These are phyloP conservation scores for Tamias sibiricus DNA, from an alignment of 2,113 vertebrate genomes.

Conservation along the genomic window DNA sequence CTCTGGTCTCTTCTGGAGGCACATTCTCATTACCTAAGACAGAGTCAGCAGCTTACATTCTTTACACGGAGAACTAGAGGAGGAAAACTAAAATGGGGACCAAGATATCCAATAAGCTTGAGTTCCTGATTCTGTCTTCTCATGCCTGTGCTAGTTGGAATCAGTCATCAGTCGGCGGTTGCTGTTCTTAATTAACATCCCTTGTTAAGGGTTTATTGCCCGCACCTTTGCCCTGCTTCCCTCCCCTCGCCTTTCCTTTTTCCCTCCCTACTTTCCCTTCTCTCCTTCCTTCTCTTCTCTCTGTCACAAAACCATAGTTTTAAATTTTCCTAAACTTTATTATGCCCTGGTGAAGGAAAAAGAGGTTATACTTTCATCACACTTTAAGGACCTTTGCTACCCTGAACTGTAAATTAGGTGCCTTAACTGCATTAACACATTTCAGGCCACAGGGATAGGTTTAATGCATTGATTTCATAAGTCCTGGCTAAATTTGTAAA, in stretches of 20 bases:
- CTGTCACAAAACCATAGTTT: conserved; percentile 1
- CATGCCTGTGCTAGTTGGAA: background rate
- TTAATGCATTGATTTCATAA: background rate
- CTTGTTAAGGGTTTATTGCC: background rate
- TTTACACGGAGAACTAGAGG: background rate
- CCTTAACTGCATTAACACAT: background rate
- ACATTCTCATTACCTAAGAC: background rate
- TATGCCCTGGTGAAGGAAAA: background rate
- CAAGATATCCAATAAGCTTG: background rate
- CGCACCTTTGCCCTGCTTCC: background rate
- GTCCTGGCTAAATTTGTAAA: background rate
- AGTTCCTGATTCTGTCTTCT: background rate
- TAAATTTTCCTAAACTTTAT: conserved; percentile 27
- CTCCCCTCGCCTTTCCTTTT: no score
- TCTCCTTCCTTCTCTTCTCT: background rate
- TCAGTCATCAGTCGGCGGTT: background rate
- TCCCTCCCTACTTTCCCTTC: no score
- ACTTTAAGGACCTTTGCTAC: background rate
- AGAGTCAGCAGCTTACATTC: background rate
- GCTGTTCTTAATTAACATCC: background rate
- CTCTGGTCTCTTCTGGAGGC: background rate
- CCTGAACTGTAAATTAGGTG: background rate
- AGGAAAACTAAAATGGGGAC: background rate
- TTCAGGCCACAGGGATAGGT: background rate
- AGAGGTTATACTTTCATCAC: background rate